phyloP scores from a whole-genome alignment of 2,797 vertebrate genomes.

The Heteromormyrus szaboi region DNA sequence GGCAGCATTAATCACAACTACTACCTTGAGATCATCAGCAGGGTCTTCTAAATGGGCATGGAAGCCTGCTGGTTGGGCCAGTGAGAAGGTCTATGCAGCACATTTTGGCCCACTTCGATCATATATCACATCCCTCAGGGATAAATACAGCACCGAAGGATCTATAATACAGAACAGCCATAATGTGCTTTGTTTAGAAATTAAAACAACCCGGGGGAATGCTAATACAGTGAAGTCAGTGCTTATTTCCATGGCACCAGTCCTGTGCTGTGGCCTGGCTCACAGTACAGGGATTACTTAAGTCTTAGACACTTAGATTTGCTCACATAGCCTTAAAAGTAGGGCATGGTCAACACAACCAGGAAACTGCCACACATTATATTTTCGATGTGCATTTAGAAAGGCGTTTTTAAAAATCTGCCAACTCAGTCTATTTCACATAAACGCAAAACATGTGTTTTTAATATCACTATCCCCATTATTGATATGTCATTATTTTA shows the following conservation, averaged over 20 bases:
- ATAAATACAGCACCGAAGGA: background rate
- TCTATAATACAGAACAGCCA: conserved; percentile 7
- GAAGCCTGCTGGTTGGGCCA: background rate
- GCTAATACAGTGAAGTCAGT: background rate
- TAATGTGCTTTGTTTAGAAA: conserved; percentile 28
- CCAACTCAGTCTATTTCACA: background rate
- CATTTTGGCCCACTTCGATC: background rate
- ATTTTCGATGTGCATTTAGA: background rate
- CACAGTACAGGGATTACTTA: background rate
- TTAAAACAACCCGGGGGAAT: background rate
- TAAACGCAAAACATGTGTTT: background rate
- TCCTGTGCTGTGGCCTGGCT: background rate
- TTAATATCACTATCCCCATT: background rate
- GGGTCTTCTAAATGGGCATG: background rate
- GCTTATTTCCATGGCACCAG: conserved; percentile 5
- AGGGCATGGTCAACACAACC: background rate
- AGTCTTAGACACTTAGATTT: background rate
- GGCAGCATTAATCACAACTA: background rate
- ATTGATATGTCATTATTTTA: background rate
- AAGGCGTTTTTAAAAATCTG: background rate
- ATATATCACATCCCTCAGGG: background rate
- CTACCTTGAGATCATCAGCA: background rate
- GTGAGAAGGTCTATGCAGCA: background rate
- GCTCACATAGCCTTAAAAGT: background rate
- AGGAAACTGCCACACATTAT: background rate